Evolutionary conservation across 2,113 vertebrate genomes (phyloP), one percentile per base, ranked within the genome.

Genomic region (Pagrus major): DNA sequence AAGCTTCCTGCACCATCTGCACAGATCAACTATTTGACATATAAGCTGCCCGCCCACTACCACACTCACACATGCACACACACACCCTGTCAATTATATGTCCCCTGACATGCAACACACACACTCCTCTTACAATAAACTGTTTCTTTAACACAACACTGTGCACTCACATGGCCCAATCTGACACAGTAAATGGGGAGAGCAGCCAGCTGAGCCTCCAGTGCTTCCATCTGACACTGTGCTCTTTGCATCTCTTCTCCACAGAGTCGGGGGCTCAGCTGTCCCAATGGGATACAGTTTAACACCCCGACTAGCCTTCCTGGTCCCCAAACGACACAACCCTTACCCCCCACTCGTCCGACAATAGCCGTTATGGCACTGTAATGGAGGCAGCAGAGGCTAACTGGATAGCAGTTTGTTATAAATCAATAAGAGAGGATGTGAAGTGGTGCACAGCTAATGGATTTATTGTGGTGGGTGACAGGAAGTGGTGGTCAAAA

Each of bases 341-440:
- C 58, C 56, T 33, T 7, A 0, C 14, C 35, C 54, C 15, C 65
- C 56, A 55, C 78, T 46, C 31, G 6, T 41, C 65, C 68, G 37
- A 80, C 64, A 64, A 81, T 41, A 68, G 67, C 56, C 15, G n/a
- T 47, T 64, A 78, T 70, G 73, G 58, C 47, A 31, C 44, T 35
- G 72, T 59, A 70, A 72, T 76, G 73, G 86, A 75, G 49, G 52
- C 67, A 84, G 76, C 46, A 14, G 83, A 76, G 67, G 77, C 66
- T 35, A 76, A 85, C 81, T 78, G 78, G 82, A 58, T 78, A 65
- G 86, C 78, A 41, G 83, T 73, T 78, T 51, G 78, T 68, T 83
- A 90, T 56, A 83, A 91, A 92, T 94, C 93, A 90, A 93, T 93
- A 92, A 29, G 73, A 10, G 42, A 80, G 93, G 84, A 89, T 84